These are phyloP conservation scores for Drosophila melanogaster DNA, from an alignment of 1,140 invertebrate genomes.

Conservation along the genomic window Release_6_plus_ISO1_MT NT_033777.3:17048501-17049000, in stretches of 20 bases:
- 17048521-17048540: not conserved
- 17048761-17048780: constrained; percentile 23
- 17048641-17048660: constrained; percentile 12
- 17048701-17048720: constrained; percentile 28
- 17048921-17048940: constrained; percentile 51
- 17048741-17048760: constrained; percentile 40
- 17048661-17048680: constrained; percentile 14
- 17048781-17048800: constrained; percentile 63
- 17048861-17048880: constrained; percentile 61
- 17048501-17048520: not conserved
- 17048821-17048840: constrained; percentile 68
- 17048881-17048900: constrained; percentile 77
- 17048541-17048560: not conserved
- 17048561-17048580: not conserved
- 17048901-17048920: constrained; percentile 50
- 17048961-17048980: constrained; percentile 28
- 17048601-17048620: no score
- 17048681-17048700: constrained; percentile 12
- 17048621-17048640: constrained; percentile 9
- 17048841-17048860: constrained; percentile 61
- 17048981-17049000: not conserved
- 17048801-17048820: constrained; percentile 77
- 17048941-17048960: constrained; percentile 10
- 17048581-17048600: no score
- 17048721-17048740: constrained; percentile 51